Base-by-base conservation (phyloP, 2,797 vertebrate genomes). In the Anabas testudineus region DNA sequence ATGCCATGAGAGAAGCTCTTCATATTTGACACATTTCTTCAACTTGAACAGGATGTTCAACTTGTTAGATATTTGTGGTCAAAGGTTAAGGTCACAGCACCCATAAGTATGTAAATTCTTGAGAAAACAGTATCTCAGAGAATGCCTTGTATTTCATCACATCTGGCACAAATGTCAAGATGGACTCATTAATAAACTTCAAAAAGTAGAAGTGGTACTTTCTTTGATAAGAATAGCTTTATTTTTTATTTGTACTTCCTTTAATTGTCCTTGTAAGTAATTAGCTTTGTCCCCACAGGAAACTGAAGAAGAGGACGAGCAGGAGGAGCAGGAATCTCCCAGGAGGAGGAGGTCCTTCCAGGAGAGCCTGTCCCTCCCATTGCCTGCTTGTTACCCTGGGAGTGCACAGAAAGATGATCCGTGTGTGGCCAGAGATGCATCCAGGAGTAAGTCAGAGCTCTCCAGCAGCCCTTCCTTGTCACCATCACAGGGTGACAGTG, bases 341-440 rank as follows among this genome's bases (percentile, higher is more conserved):
- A 77, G 74, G 66, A 91, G 88, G 71, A 90, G 89, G 74, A 88
- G 88, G 67, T 94, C 93, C 42, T 76, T 94, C 58, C 93, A 95
- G 81, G 95, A 96, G 87, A 93, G 93, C 74, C 74, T 94, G 56
- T 85, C 89, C n/a, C 90, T 95, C 66, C 93, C 93, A 0, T 76
- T 94, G 53, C 67, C 81, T 0, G 80, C 91, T 47, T 91, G 87
- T 62, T 90, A 89, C 54, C 65, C 87, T 36, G 76, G 72, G 22
- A 93, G 90, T 45, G 89, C 67, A 53, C 91, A 30, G 68, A 95
- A 68, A 78, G 91, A 79, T 26, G 93, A 94, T 68, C 83, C 87
- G 7, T 66, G 22, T 9, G 90, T 88, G 57, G 49, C 46, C 19
- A 84, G 60, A 56, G 94, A 93, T 67, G 57, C 28, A 26, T 80